Conservation (phyloP, 2,888 invertebrate genomes). For the Sphinx pinastri region DNA sequence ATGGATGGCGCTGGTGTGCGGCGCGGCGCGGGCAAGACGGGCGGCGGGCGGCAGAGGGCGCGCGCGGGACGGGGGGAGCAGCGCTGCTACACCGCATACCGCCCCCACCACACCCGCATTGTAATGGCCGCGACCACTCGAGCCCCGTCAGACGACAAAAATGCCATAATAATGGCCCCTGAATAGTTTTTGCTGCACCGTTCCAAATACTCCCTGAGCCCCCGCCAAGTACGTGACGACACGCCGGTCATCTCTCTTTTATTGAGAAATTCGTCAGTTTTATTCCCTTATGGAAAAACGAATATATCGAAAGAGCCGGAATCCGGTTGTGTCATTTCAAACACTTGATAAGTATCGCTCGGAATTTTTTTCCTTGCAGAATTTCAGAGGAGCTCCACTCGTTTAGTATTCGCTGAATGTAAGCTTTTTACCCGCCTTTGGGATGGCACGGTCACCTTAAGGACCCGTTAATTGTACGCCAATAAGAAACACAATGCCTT, state of each 20-base stretch:
- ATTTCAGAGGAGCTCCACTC: slow-evolving; percentile 76
- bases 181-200: slow-evolving; percentile 83
- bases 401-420: slow-evolving; percentile 77
- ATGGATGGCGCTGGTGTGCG: slow-evolving; percentile 75
- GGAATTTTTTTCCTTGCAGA: slow-evolving; percentile 71
- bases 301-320: slow-evolving; percentile 69
- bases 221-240: slow-evolving; percentile 73
- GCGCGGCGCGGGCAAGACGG: slow-evolving; percentile 49
- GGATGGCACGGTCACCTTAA: slow-evolving; percentile 80
- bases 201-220: slow-evolving; percentile 78
- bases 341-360: slow-evolving; percentile 83
- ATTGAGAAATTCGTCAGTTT: slow-evolving; percentile 85
- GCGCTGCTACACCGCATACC: slow-evolving; percentile 46
- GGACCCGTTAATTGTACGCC: slow-evolving; percentile 76
- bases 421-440: slow-evolving; percentile 65
- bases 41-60: slow-evolving; percentile 36
- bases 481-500: slow-evolving; percentile 76
- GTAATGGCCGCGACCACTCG: slow-evolving; percentile 80
- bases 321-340: slow-evolving; percentile 84
- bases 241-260: slow-evolving; percentile 80
- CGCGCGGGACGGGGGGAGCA: slow-evolving; percentile 41
- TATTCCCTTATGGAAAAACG: slow-evolving; percentile 71
- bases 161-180: slow-evolving; percentile 83
- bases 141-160: slow-evolving; percentile 84
- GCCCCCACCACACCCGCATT: slow-evolving; percentile 58